Base-by-base conservation (phyloP, 1,140 invertebrate genomes). In the Ips nitidus region DNA sequence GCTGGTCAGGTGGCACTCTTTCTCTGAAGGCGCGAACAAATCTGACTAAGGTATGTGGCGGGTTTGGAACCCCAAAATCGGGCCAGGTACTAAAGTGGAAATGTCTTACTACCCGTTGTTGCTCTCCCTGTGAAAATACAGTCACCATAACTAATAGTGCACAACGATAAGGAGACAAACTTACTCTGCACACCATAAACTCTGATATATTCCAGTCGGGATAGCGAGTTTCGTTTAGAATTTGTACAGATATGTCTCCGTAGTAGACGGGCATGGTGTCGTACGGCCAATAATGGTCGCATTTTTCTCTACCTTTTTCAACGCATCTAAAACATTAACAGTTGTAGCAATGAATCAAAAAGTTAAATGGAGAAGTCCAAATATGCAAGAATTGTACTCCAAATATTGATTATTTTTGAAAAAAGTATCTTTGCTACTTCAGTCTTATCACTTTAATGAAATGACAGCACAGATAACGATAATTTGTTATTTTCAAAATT, bases 11-110 rank as follows among this genome's bases (percentile, higher is more conserved):
- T 55, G 89, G 87, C 3, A 95, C 89, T 60, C 93, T 87, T 81
- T 96, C 94, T 61, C 96, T 85, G 82, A 98, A 98, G 3, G 94
- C 91, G 70, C 94, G 83, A 39, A 97, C 94, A 81, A 98, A 98
- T 62, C 93, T 84, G 2, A 94, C 92, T 39, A 97, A 83, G 2
- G 93, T 93, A 77, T 94, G 94, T 6, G 94, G 93, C 52, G 95
- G 95, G 82, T 94, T 94, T 8, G 93, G 94, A 42, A 97, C 95
- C 47, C 95, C 96, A 83, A 98, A 98, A 84, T 98, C 96, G 1
- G 96, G 95, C 96, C 95, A 98, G 8, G 95, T 97, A 60, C 93
- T 97, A 80, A 98, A 98, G 79, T 98, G 96, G 83, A 98, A 95
- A 80, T 98, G 96, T 68, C 90, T 86, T 56, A 98, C 88, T 1